Percentiles rank a stretch among this genome's conserved stretches.
These are phyloP conservation scores for Oostethus manadensis DNA, from an alignment of 2,113 vertebrate species.

Conservation along the genomic window DNA sequence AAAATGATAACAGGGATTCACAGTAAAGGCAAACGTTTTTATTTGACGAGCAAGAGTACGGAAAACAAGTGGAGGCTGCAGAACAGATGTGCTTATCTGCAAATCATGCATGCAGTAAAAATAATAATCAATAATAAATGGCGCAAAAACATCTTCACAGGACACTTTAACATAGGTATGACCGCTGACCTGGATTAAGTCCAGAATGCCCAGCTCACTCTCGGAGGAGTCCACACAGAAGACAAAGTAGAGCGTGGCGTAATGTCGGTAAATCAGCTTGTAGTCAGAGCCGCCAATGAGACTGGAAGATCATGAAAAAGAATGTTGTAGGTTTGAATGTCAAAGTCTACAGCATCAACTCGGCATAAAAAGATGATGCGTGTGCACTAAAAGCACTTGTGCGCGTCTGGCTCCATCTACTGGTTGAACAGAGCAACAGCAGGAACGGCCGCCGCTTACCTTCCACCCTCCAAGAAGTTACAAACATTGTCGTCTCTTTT, in stretches of 20 bases:
- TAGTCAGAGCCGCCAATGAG: slow-evolving; percentile 88
- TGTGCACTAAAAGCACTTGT: neutral
- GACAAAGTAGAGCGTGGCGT: slow-evolving; percentile 89
- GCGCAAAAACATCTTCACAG: neutral
- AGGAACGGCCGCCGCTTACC: slow-evolving; percentile 57
- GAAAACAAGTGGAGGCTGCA: too few species aligned
- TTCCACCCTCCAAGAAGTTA: slow-evolving; percentile 91
- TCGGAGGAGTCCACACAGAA: slow-evolving; percentile 93
- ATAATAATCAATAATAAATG: neutral
- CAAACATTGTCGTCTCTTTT: slow-evolving; percentile 93
- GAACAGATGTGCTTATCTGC: neutral
- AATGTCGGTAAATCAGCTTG: slow-evolving; percentile 90
- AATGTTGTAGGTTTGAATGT: neutral
- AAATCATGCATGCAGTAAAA: neutral
- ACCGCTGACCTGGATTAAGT: slow-evolving; percentile 88
- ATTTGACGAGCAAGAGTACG: neutral
- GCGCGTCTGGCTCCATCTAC: slow-evolving; percentile 45
- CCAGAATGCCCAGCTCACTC: slow-evolving; percentile 90
- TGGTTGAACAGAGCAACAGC: slow-evolving; percentile 25
- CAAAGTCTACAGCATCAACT: too few species aligned
- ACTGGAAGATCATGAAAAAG: slow-evolving; percentile 59
- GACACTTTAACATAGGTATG: neutral
- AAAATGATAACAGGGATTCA: neutral
- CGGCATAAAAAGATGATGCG: too few species aligned
- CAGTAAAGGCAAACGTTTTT: neutral